A percentile compares a stretch with the other conserved stretches of the same genome.
These are phyloP conservation scores for Polyommatus icarus DNA, from an alignment of 2,888 invertebrate genomes.

Conservation along the genomic window DNA sequence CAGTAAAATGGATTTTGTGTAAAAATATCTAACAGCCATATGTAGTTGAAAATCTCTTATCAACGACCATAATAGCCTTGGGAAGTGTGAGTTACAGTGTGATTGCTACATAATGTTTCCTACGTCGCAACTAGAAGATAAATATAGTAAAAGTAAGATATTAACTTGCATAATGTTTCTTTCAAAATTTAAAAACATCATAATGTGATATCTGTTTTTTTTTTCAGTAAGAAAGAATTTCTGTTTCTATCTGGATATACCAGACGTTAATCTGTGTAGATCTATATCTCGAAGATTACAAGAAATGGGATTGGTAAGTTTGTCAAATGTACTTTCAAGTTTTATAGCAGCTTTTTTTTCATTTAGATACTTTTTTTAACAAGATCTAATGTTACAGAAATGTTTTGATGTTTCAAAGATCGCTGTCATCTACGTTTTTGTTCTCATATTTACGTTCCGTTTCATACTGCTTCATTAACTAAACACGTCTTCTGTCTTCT, in stretches of 20 bases:
- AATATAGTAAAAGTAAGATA: conserved; percentile 70
- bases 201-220: conserved; percentile 3
- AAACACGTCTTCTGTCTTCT: too few species aligned
- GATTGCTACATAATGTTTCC: conserved; percentile 62
- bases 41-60: neutral
- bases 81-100: conserved; percentile 22
- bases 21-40: neutral
- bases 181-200: neutral
- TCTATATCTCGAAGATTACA: conserved; percentile 85
- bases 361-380: conserved; percentile 36
- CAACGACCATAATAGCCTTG: conserved; percentile 15
- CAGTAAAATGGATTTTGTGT: neutral
- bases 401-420: conserved; percentile 30
- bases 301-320: conserved; percentile 86
- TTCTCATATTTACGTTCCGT: conserved; percentile 56
- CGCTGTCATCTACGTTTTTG: conserved; percentile 48
- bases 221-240: conserved; percentile 82
- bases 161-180: conserved; percentile 32
- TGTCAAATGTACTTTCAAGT: conserved; percentile 36
- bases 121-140: conserved; percentile 71
- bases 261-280: conserved; percentile 83
- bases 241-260: conserved; percentile 88
- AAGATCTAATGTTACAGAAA: conserved; percentile 34
- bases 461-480: conserved; percentile 35
- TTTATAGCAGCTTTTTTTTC: conserved; percentile 34